Evolutionary conservation across 1,140 invertebrate genomes (phyloP).

Genomic region (Mamestra configurata): DNA sequence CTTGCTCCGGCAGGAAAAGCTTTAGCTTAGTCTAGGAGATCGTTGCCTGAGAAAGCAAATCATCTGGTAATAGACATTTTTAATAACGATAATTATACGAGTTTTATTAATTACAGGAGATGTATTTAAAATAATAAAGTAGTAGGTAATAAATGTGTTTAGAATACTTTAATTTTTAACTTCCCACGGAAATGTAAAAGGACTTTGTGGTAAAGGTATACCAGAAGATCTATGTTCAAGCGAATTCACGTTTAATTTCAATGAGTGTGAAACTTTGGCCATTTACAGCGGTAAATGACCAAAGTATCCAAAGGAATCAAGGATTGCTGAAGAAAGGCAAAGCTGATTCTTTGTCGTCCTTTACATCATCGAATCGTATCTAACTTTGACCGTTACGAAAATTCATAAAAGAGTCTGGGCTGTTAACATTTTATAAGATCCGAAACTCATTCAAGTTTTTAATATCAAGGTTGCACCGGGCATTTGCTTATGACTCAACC

Average conservation of each 20-base stretch:
- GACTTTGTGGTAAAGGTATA: neutral
- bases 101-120: too few relatives aligned
- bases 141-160: neutral
- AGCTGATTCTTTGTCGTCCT: too few relatives aligned
- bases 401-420: neutral
- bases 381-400: neutral
- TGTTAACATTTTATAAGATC: slow-evolving; percentile 9
- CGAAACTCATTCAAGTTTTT: slow-evolving; percentile 21
- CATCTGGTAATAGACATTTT: neutral
- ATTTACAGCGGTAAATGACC: too few relatives aligned
- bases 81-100: too few relatives aligned
- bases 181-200: neutral
- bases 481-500: neutral
- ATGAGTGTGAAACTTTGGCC: too few relatives aligned
- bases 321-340: too few relatives aligned
- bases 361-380: neutral
- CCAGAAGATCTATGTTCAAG: neutral
- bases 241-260: neutral
- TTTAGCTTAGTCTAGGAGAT: slow-evolving; percentile 23
- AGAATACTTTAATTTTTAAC: neutral
- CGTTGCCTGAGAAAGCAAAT: neutral
- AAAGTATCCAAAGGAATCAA: too few relatives aligned
- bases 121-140: too few relatives aligned
- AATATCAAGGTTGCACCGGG: slow-evolving; percentile 12
- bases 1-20: slow-evolving; percentile 58